Base-by-base conservation (phyloP, 1,140 invertebrate genomes). In the Brachionus koreanus region DNA sequence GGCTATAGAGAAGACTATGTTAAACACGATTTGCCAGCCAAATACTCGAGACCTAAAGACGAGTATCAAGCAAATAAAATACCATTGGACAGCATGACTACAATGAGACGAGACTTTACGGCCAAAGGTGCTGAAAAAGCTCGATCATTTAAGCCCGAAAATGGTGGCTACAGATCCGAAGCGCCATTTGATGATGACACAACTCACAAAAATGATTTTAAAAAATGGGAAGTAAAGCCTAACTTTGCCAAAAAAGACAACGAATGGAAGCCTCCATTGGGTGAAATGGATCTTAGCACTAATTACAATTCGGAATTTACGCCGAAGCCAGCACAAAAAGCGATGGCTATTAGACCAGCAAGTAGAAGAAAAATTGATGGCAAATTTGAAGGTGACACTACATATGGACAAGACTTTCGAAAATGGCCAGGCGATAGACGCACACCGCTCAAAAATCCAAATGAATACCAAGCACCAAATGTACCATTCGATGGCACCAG, bases 261-360 rank as follows among this genome's bases (percentile, higher is more conserved):
- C 65, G 82, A 82, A 19, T 87, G 86, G 83, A 67, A 84, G 83
- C 86, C 85, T 74, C 88, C 88, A 57, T 86, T 86, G 16, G 89
- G 89, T 2, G 85, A 85, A 6, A 88, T 90, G 85, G 87, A 88
- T 35, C 84, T 86, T 49, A 85, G 85, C 39, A 89, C 89, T 12
- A 89, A 88, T 5, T 85, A 86, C 83, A 84, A 86, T 57, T 37
- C 84, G 3, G 85, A 86, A 43, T 82, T 72, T 74, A 82, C 67
- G n/a, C n/a, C 84, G 83, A 83, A 83, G 76, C 42, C 25, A 76
- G n/a, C 67, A 84, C 86, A 65, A 85, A 86, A 7, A 77, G 87
- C 13, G 72, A 86, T 39, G 83, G 83, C 74, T 79, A 83, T 33
- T 42, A 83, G 7, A 82, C 85, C 16, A 84, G 83, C 25, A 46